Evolutionary conservation across 2,797 vertebrate species (phyloP).

Genomic region (Alca torda): DNA sequence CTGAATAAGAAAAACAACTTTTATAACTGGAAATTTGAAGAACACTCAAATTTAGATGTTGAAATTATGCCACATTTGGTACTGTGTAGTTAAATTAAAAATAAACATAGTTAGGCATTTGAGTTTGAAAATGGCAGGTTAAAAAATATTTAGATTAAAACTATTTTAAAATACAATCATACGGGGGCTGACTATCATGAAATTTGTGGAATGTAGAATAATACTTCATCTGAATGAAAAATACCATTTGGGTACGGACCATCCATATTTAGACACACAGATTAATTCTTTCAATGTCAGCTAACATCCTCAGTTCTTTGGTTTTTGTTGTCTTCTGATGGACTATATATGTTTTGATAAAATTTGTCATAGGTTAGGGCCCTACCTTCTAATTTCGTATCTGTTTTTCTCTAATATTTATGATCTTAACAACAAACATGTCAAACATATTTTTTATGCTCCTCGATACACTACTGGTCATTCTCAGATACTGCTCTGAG

Average conservation of each 20-base stretch:
- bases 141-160: conserved; percentile 39
- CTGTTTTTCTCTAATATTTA: neutral
- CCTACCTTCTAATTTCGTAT: neutral
- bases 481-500: neutral
- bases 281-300: neutral
- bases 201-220: neutral
- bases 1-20: conserved; percentile 57
- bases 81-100: conserved; percentile 40
- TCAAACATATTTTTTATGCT: neutral
- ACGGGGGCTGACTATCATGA: neutral
- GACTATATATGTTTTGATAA: neutral
- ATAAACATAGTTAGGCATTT: conserved; percentile 24
- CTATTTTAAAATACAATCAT: neutral
- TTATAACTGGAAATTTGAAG: conserved; percentile 58
- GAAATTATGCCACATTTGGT: conserved; percentile 51
- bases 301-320: neutral
- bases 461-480: neutral
- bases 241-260: neutral
- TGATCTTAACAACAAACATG: neutral
- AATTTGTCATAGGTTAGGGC: neutral
- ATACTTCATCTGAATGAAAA: neutral
- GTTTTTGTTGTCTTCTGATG: neutral
- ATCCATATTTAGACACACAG: neutral
- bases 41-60: conserved; percentile 46
- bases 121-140: conserved; percentile 6